Evolutionary conservation across 2,113 vertebrate species (phyloP), one percentile per base, ranked within the genome.

Genomic region (Caretta caretta): DNA sequence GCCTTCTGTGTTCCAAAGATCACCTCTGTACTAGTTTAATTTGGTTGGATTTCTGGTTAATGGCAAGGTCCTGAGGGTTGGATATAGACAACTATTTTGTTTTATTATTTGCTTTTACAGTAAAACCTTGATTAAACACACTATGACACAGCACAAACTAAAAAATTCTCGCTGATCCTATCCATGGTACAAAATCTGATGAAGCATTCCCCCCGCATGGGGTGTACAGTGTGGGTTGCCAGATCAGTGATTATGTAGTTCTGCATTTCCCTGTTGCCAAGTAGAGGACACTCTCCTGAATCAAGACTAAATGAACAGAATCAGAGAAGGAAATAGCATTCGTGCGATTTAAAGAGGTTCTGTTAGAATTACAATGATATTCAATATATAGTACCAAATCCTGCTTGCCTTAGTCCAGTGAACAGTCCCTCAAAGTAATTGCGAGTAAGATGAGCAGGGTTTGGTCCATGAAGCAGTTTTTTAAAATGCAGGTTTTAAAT

Each of bases 401-500:
- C 72, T 48, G 75, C 38, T 27, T 76, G 42, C 19, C 75, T 1
- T 93, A 91, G 46, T 91, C 72, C 93, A 93, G 62, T 78, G 16
- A 72, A 22, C 49, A 93, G 91, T 24, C 46, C 93, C 81, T 93
- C 48, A 72, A 88, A 92, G 79, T 42, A 48, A 80, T 20, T 80
- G 50, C 86, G 81, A 92, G 65, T 53, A 14, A 56, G 49, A 49
- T 87, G 90, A 96, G 59, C 86, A 89, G 38, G n/a, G 56, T 93
- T 95, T 89, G 29, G 50, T 80, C 13, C 90, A 5, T 86, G 72
- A 31, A 86, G n/a, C 27, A n/a, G 51, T 80, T 80, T 72, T 92
- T 69, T 86, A 25, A 6, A 86, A 83, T 84, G 88, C 19, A 72
- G 0, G 89, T 49, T 91, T 88, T 62, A 93, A 96, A 51, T 20